Evolutionary conservation across 37 sponge, comb jelly and placozoan species (phyloP).

Genomic region (Haliclona indistincta): DNA sequence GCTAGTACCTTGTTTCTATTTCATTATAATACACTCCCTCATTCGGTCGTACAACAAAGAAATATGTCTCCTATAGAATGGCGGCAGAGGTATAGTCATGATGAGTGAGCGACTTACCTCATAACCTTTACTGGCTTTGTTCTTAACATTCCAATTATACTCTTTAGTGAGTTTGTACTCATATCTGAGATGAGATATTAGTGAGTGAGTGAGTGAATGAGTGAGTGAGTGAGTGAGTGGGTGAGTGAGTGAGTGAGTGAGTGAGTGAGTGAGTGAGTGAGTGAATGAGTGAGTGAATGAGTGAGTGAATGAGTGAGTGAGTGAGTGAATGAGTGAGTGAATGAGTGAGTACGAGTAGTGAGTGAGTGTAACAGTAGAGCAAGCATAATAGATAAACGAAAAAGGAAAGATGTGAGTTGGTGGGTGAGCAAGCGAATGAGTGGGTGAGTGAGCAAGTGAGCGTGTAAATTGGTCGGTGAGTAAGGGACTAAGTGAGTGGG

Average conservation of each 20-base stretch:
- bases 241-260: too few species aligned
- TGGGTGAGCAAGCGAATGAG: too few species aligned
- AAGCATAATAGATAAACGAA: not conserved
- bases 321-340: too few species aligned
- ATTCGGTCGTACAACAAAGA: constrained; percentile 78
- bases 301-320: too few species aligned
- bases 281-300: too few species aligned
- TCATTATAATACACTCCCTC: constrained; percentile 97
- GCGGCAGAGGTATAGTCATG: not conserved
- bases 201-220: too few species aligned
- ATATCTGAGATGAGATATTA: constrained; percentile 68
- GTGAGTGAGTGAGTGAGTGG: too few species aligned
- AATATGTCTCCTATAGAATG: constrained; percentile 83
- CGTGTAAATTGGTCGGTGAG: too few species aligned
- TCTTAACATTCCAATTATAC: constrained; percentile 99
- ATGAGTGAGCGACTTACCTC: constrained; percentile 78
- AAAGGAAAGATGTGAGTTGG: not conserved
- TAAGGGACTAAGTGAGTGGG: too few species aligned
- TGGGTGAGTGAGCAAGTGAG: too few species aligned
- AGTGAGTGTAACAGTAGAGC: not conserved
- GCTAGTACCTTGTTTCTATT: constrained; percentile 82
- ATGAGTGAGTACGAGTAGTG: too few species aligned
- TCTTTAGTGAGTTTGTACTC: constrained; percentile 92
- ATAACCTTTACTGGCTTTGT: constrained; percentile 94
- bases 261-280: constrained; percentile 6